phyloP scores from a whole-genome alignment of 2,113 vertebrate genomes.

The Ondatra zibethicus region DNA sequence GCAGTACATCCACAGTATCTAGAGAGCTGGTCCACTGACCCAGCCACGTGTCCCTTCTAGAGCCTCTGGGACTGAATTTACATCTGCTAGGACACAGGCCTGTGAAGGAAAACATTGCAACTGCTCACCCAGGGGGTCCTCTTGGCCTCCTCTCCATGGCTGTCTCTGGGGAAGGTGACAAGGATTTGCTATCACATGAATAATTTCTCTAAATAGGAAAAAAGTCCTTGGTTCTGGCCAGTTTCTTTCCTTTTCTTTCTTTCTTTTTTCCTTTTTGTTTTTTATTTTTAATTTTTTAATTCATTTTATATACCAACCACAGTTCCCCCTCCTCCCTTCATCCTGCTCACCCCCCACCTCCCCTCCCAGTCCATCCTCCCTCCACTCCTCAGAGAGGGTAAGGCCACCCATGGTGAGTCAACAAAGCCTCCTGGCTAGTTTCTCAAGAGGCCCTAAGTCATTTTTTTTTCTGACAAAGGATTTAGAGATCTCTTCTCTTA shows the following conservation, averaged over 20 bases:
- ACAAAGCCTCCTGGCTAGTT: not conserved
- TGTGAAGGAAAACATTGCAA: not conserved
- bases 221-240: not conserved
- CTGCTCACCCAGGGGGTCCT: not conserved
- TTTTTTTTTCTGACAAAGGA: not conserved
- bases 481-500: not conserved
- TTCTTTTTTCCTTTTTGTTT: too few species aligned
- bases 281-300: too few species aligned
- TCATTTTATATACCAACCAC: too few species aligned
- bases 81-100: not conserved
- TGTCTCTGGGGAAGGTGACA: not conserved
- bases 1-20: not conserved
- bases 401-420: too few species aligned
- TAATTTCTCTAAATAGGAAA: not conserved
- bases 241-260: not conserved
- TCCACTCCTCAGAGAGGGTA: too few species aligned
- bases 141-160: not conserved
- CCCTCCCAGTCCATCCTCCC: too few species aligned
- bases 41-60: not conserved
- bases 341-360: too few species aligned
- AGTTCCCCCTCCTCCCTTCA: too few species aligned
- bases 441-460: not conserved
- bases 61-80: not conserved
- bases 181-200: not conserved
- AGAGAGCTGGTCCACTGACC: not conserved